phyloP scores from a whole-genome alignment of 2,113 vertebrate genomes.

The Emydura subglobosa region DNA sequence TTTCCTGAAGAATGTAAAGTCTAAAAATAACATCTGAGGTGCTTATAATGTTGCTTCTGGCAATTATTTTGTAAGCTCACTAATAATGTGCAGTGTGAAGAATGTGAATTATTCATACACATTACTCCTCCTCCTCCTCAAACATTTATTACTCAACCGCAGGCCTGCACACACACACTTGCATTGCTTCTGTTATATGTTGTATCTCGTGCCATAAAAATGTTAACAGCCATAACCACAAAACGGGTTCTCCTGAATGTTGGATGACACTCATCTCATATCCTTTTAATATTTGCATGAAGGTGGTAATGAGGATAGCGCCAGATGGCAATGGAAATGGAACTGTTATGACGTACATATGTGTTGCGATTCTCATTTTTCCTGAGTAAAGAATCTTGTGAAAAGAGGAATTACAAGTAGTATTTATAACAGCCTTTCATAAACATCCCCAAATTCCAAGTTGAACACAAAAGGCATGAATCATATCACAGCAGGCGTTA shows the following conservation, averaged over 20 bases:
- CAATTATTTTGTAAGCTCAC: background rate
- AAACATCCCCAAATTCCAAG: conserved; percentile 82
- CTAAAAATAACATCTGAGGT: background rate
- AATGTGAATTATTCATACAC: background rate
- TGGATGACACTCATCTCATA: conserved; percentile 41
- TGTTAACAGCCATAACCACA: background rate
- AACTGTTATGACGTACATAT: conserved; percentile 66
- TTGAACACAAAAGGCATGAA: conserved; percentile 82
- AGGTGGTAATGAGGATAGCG: conserved; percentile 32
- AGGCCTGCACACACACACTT: background rate
- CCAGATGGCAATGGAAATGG: conserved; percentile 72
- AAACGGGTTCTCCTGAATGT: background rate
- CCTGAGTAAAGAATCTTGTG: conserved; percentile 75
- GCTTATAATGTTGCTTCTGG: background rate
- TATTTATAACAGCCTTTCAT: conserved; percentile 78
- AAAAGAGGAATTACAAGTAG: conserved; percentile 77
- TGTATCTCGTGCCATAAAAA: background rate
- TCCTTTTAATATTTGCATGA: conserved; percentile 38
- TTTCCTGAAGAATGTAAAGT: background rate
- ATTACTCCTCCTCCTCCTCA: background rate
- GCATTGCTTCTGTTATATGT: background rate
- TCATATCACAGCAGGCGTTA: conserved; percentile 71
- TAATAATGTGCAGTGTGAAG: background rate
- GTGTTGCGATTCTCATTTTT: conserved; percentile 73
- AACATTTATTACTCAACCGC: background rate